Conservation (phyloP, 2,797 vertebrate genomes). For the Phylloscopus collybita region DNA sequence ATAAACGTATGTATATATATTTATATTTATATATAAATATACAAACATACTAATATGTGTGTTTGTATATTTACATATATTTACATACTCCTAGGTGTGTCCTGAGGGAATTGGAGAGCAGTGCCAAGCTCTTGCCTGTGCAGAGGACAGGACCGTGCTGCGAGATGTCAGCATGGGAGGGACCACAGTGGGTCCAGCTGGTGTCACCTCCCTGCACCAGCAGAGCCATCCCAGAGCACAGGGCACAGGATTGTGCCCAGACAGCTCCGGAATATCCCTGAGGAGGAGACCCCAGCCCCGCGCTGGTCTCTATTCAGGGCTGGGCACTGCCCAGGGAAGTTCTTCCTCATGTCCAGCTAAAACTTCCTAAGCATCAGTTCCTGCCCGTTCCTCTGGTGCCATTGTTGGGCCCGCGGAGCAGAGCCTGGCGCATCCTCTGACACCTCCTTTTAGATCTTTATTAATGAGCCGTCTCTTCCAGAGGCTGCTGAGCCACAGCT, state of each 20-base stretch:
- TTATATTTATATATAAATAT: no score
- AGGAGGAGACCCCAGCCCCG: neutral
- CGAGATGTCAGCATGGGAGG: neutral
- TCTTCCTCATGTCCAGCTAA: neutral
- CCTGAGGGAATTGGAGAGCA: neutral
- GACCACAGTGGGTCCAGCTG: neutral
- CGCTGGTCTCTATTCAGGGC: neutral
- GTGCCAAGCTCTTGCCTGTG: rapidly evolving
- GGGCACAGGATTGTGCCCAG: neutral
- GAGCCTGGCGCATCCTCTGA: neutral
- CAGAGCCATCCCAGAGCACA: neutral
- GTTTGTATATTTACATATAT: rapidly evolving
- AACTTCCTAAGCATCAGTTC: neutral
- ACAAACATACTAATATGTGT: no score
- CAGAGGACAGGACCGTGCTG: neutral
- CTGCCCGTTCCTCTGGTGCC: no score
- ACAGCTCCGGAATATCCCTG: neutral
- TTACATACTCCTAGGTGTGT: rapidly evolving
- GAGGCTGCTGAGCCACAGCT: neutral
- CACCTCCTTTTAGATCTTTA: neutral
- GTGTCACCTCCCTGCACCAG: neutral
- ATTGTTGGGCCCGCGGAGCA: neutral
- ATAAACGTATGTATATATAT: no score
- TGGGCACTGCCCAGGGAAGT: neutral
- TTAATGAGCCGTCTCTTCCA: neutral